Evolutionary conservation across 2,113 vertebrate species (phyloP).

Genomic region (Rutilus rutilus): DNA sequence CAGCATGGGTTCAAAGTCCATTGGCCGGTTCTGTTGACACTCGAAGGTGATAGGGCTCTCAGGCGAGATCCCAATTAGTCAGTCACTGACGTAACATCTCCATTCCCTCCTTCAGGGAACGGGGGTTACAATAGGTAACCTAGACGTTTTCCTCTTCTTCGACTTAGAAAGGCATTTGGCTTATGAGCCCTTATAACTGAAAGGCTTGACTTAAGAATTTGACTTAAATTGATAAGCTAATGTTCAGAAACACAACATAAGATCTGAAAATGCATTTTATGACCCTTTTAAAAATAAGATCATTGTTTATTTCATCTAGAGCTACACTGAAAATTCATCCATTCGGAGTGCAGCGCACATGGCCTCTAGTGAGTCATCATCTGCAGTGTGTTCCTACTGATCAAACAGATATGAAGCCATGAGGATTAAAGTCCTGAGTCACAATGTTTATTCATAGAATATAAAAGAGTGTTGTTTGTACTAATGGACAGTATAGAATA

Average conservation of each 20-base stretch:
- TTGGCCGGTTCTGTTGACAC: no score
- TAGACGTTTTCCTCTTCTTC: no score
- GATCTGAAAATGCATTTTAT: background rate
- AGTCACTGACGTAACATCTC: no score
- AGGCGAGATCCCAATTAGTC: no score
- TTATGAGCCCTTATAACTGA: no score
- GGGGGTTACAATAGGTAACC: no score
- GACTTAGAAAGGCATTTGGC: no score
- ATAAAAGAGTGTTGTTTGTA: constrained; percentile 39
- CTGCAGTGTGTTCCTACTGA: background rate
- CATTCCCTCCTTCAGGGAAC: no score
- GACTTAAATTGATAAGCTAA: background rate
- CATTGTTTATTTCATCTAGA: background rate
- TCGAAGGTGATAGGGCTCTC: no score
- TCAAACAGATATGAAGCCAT: background rate
- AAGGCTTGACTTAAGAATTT: no score
- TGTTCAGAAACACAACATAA: background rate
- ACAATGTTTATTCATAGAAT: constrained; percentile 5
- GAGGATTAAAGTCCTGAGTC: constrained; percentile 12
- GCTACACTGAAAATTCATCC: background rate
- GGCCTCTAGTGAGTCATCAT: constrained; percentile 10
- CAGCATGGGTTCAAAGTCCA: no score
- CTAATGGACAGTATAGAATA: constrained; percentile 30
- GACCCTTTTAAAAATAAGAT: background rate
- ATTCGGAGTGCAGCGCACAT: background rate